Conservation (phyloP, 2,113 vertebrate species). For the Cettia cetti region DNA sequence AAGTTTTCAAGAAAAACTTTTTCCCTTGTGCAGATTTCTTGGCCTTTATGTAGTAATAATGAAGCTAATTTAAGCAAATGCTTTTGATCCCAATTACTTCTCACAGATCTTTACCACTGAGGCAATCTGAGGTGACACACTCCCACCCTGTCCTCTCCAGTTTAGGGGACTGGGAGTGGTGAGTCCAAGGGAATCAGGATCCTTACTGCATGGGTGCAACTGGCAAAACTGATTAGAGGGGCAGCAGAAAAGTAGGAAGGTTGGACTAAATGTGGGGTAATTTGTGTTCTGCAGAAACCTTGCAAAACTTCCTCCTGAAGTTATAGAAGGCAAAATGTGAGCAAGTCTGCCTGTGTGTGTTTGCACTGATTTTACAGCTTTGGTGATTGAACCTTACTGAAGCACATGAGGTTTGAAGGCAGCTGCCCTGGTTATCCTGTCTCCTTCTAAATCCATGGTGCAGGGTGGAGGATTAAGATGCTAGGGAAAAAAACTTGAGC, state of each 20-base stretch:
- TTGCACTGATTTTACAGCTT: background rate
- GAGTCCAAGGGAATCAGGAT: background rate
- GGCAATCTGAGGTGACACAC: background rate
- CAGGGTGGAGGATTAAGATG: background rate
- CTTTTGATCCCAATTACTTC: background rate
- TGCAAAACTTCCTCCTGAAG: background rate
- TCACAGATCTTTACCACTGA: background rate
- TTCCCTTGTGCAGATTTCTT: background rate
- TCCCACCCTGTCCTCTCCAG: background rate
- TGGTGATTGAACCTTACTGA: background rate
- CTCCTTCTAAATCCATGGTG: background rate
- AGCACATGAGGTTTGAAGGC: background rate
- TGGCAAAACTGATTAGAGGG: background rate
- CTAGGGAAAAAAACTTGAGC: background rate
- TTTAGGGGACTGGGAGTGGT: background rate
- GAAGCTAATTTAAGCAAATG: background rate
- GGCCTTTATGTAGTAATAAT: background rate
- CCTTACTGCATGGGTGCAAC: background rate
- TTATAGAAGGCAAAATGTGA: background rate
- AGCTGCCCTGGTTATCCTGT: background rate
- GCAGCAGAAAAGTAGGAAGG: accelerated
- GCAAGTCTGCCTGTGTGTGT: no score
- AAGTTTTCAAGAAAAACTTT: background rate
- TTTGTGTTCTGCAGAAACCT: background rate
- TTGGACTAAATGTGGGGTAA: background rate